Evolutionary conservation across 2,797 vertebrate species (phyloP), one percentile per base, ranked within the genome.

Genomic region (Iguana delicatissima): DNA sequence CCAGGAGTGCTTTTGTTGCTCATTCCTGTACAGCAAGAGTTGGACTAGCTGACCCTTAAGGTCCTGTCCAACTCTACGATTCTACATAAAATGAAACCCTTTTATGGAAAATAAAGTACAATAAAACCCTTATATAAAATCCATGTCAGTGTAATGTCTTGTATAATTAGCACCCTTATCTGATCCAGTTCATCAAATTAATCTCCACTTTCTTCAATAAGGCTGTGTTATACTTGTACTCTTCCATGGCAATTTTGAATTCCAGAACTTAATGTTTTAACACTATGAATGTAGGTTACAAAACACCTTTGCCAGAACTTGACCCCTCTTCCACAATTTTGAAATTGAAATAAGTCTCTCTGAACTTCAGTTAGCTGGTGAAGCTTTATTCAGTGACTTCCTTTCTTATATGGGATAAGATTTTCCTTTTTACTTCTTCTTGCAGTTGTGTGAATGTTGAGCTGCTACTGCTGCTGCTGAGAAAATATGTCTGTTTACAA

Each of bases 401-500:
- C 35, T 59, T 85, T 7, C 55, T 86, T 29, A 29, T 46, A 13
- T 29, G n/a, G 20, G 8, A 35, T 90, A 57, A 91, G 92, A 93
- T 69, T 86, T 20, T 57, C 8, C 67, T 86, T 13, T 77, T 82
- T 0, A 0, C 84, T 14, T 3, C 42, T 87, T 10, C 0, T 85
- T 7, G 13, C 50, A 35, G 8, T 69, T 82, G 38, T 77, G 32
- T 82, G 82, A 42, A 24, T 90, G 95, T 94, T 91, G 42, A 46
- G 42, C 42, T 46, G 42, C 42, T 89, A 4, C 42, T 46, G 42
- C 42, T 89, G 74, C 92, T 91, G 92, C 80, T 80, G 89, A 86
- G 85, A 24, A 80, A 81, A 90, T 89, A 52, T 64, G 67, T 89
- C 52, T 92, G 57, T 20, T 92, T 94, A 89, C 83, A 52, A 86